Evolutionary conservation across 2,113 vertebrate genomes (phyloP).

Genomic region (Aegithalos caudatus): DNA sequence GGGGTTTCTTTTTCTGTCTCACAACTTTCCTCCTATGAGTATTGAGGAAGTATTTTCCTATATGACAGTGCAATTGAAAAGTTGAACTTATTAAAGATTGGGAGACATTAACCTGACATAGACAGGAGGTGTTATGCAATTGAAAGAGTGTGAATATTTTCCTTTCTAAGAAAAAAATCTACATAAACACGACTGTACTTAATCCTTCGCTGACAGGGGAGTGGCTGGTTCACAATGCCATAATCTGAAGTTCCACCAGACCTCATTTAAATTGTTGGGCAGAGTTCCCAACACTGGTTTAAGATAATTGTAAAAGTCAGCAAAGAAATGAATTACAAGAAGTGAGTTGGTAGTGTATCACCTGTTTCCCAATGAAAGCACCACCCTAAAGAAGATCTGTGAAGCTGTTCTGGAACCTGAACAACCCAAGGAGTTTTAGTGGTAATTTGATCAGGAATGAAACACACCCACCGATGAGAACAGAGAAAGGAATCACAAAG

Average conservation of each 20-base stretch:
- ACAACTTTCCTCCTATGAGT: not conserved
- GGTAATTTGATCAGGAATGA: not conserved
- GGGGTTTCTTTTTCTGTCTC: not conserved
- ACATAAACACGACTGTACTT: not conserved
- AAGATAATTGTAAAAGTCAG: not conserved
- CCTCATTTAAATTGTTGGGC: not conserved
- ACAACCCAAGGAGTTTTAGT: not conserved
- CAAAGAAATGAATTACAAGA: not conserved
- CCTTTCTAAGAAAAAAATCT: not conserved
- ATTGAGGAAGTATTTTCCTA: not conserved
- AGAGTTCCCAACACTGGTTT: not conserved
- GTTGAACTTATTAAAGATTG: not conserved
- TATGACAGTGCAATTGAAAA: not conserved
- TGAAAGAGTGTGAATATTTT: not conserved
- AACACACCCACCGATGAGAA: not conserved
- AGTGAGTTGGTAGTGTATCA: not conserved
- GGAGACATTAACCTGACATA: not conserved
- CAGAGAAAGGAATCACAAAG: not conserved
- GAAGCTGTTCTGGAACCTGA: not conserved
- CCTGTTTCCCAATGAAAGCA: not conserved
- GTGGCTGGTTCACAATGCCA: not conserved
- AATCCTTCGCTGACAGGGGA: accelerated
- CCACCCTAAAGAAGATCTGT: not conserved
- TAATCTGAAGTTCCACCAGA: not conserved
- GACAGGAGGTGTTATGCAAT: not conserved